Base-by-base conservation (phyloP, 1,140 invertebrate genomes). In the Heliconius himera region DNA sequence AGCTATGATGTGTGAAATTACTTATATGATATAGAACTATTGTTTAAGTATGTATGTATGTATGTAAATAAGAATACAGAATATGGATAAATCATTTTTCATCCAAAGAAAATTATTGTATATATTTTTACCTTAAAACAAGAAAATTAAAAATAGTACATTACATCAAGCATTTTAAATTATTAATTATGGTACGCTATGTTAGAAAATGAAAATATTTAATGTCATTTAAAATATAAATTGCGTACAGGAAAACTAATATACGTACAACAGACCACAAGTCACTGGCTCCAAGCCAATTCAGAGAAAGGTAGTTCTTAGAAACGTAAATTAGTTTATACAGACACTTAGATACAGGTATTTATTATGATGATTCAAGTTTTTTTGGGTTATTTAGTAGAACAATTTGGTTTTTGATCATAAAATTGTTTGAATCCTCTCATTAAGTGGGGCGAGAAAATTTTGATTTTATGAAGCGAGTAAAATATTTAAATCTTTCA, bases 271-370 rank as follows among this genome's bases (percentile, higher is more conserved):
- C 22, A 26, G 13, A 29, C 26, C 33, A 18, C 38, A 41, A 70
- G 77, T 70, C 71, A 41, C 60, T 79, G 78, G 78, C 78, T 13
- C 1, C 4, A 20, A 18, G 73, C 78, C 73, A 78, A 38, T 22
- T 70, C 51, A 29, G 60, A 33, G n/a, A 18, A 66, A 74, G 78
- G 60, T 38, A 54, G 54, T 79, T 79, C 78, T 79, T 33, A 75
- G 78, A 79, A 79, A 38, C 73, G 56, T 71, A 74, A n/a, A 70
- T 74, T 70, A 54, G 60, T 54, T 70, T 38, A 73, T 46, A 66
- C 26, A 13, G 26, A 66, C 60, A 66, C 60, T 66, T 66, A 66
- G 60, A 66, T 51, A 70, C 78, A 79, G 73, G 56, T 79, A 74
- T 73, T 73, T 73, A 49, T 56, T 60, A 66, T 51, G 8, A 73